Base-by-base conservation (phyloP, 2,113 vertebrate species). In the Anarrhichthys ocellatus region DNA sequence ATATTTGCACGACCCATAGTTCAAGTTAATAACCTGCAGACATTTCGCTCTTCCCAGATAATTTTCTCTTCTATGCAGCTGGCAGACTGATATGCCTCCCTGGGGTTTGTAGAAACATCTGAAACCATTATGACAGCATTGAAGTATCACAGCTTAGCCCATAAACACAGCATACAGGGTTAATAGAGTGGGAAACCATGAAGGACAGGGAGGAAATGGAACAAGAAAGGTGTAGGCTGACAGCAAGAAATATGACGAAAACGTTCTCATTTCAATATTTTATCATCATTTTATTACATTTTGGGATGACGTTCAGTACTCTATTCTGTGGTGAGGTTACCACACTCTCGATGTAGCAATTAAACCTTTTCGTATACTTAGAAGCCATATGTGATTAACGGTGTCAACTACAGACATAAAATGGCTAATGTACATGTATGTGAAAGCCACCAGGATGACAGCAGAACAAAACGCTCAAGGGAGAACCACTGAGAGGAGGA, bases 101-200 rank as follows among this genome's bases (percentile, higher is more conserved):
- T 14, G 4, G 62, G 56, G 63, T 66, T 61, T 18, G 40, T n/a
- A 58, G 14, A 38, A 63, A 73, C 59, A 64, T 76, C n/a, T 48
- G 61, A 70, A 69, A 50, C 24, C 67, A 69, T 42, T 14, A 8
- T 62, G 69, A 63, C 56, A 48, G 46, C 34, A 50, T 65, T 58
- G 48, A 13, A 22, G 24, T 32, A 66, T 59, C 52, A 38, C 64
- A 50, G 65, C 27, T 46, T 27, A 70, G 24, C 66, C 56, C 48
- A 77, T 61, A 65, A 71, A 59, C 40, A 56, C 54, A 54, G 52
- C 38, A 9, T 40, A 73, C 44, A 63, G 44, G 54, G 48, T 77
- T 74, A 76, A 72, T 71, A 34, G 56, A 87, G 63, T 59, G 44
- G 54, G 50, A 68, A 79, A 75, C 32, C 48, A 75, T 40, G 32